These are phyloP conservation scores for Cydia amplana DNA, from an alignment of 1,140 invertebrate species.

Conservation along the genomic window DNA sequence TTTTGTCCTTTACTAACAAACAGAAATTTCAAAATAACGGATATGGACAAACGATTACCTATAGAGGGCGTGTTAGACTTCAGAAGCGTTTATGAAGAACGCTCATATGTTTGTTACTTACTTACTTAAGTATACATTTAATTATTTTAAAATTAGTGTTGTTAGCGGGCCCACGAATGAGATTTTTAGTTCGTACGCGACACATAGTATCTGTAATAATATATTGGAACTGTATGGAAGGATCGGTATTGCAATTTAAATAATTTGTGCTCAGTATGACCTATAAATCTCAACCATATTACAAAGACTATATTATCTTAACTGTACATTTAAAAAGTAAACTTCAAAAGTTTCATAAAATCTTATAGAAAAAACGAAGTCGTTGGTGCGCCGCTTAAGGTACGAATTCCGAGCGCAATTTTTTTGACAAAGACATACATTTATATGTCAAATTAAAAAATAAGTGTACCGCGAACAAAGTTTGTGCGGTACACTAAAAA, in stretches of 20 bases:
- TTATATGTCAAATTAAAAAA: not conserved
- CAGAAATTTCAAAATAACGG: no score
- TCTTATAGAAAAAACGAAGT: constrained; percentile 16
- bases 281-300: constrained; percentile 9
- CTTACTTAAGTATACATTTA: no score
- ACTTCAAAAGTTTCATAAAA: constrained; percentile 23
- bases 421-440: not conserved
- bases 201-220: not conserved
- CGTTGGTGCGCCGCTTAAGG: not conserved
- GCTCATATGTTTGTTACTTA: no score
- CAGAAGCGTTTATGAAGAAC: no score
- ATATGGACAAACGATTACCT: no score
- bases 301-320: constrained; percentile 16
- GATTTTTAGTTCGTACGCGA: not conserved
- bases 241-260: constrained; percentile 6
- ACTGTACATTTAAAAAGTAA: constrained; percentile 23
- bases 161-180: not conserved
- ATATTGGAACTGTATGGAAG: not conserved
- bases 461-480: no score
- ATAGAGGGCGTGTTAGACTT: no score
- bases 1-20: no score
- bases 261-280: constrained; percentile 17
- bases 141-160: not conserved
- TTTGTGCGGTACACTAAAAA: no score
- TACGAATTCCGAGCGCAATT: not conserved